These are phyloP conservation scores for Acrocephalus kingi DNA, from an alignment of 2,113 vertebrate genomes.

Conservation along the genomic window DNA sequence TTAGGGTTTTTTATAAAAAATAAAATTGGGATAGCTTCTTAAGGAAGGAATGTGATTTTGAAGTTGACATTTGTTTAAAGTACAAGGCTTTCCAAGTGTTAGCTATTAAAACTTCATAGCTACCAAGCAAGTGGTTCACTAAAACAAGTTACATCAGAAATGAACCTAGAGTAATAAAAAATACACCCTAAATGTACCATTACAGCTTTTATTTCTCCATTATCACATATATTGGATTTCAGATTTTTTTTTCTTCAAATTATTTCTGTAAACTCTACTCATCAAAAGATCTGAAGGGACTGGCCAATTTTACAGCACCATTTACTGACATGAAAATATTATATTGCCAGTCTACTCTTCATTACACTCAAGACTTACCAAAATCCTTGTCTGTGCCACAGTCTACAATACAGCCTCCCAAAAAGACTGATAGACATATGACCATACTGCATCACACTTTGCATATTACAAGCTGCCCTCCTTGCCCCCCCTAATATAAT, in stretches of 20 bases:
- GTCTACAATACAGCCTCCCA: background rate
- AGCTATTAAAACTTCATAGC: constrained; percentile 64
- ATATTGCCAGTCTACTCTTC: constrained; percentile 2
- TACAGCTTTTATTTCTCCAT: constrained; percentile 37
- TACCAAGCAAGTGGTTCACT: constrained; percentile 44
- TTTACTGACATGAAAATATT: constrained; percentile 19
- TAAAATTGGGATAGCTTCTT: background rate
- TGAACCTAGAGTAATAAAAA: constrained; percentile 40
- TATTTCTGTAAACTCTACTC: constrained; percentile 5
- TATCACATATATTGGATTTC: constrained; percentile 35
- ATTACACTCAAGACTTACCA: background rate
- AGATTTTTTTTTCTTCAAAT: constrained; percentile 2
- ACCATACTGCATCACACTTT: background rate
- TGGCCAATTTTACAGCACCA: background rate
- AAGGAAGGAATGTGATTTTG: background rate
- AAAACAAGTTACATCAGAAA: constrained; percentile 51
- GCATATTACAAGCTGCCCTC: background rate
- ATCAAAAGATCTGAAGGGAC: constrained; percentile 6
- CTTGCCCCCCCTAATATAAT: rapidly evolving
- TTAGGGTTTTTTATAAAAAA: background rate
- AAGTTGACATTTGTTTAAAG: constrained; percentile 30
- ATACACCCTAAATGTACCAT: constrained; percentile 27
- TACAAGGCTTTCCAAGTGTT: constrained; percentile 22
- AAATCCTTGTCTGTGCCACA: background rate
- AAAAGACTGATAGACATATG: background rate